These are phyloP conservation scores for Naso thynnoides DNA, from an alignment of 2,797 vertebrate genomes.

Conservation along the genomic window DNA sequence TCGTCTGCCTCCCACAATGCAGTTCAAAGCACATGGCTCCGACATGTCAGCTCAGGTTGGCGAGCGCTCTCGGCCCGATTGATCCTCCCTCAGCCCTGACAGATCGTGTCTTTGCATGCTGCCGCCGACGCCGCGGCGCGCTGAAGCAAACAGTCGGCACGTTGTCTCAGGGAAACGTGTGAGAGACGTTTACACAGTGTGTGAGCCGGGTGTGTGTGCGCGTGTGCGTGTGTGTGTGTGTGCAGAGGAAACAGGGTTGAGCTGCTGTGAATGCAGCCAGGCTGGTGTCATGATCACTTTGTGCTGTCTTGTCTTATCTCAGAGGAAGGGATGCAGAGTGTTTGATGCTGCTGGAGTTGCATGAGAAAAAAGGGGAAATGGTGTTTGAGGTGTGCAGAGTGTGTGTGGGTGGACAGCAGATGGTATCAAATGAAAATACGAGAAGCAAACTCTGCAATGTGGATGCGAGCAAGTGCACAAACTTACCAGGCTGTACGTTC, in stretches of 20 bases:
- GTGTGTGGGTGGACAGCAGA: slow-evolving; percentile 40
- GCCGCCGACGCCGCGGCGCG: neutral
- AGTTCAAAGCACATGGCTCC: slow-evolving; percentile 60
- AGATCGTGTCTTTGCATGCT: slow-evolving; percentile 72
- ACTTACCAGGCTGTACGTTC: no score
- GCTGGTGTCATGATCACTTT: slow-evolving; percentile 15
- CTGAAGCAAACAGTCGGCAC: slow-evolving; percentile 27
- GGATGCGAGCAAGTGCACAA: no score
- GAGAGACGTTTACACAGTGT: slow-evolving; percentile 26
- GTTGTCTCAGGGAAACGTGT: slow-evolving; percentile 34
- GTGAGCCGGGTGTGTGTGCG: slow-evolving; percentile 14
- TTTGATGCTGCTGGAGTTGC: slow-evolving; percentile 18
- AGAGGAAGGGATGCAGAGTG: slow-evolving; percentile 3
- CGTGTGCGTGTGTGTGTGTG: no score
- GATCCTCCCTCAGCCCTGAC: slow-evolving; percentile 64
- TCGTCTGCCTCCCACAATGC: slow-evolving; percentile 71
- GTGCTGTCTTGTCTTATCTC: slow-evolving; percentile 12
- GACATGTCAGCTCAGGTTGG: slow-evolving; percentile 76
- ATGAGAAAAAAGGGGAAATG: slow-evolving; percentile 2
- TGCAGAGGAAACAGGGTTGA: slow-evolving; percentile 38
- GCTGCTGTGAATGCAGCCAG: slow-evolving; percentile 18
- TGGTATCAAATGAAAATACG: slow-evolving; percentile 1
- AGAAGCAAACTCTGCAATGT: neutral
- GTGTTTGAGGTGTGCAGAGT: slow-evolving; percentile 18
- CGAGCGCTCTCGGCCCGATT: slow-evolving; percentile 49